Percentiles rank a stretch among this genome's conserved stretches.
These are phyloP conservation scores for Carposina sasakii DNA, from an alignment of 1,140 invertebrate species.

Conservation along the genomic window DNA sequence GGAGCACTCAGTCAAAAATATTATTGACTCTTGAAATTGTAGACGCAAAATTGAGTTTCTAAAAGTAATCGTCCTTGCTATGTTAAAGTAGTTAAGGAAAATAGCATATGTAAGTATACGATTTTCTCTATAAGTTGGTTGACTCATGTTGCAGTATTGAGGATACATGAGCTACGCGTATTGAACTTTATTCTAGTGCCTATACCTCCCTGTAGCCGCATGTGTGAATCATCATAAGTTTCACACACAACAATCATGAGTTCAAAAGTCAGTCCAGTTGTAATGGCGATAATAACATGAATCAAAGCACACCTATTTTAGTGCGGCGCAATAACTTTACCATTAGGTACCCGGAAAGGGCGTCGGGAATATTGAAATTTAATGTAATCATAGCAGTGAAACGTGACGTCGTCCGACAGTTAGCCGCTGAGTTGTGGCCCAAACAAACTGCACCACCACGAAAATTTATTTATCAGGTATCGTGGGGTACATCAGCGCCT, in stretches of 20 bases:
- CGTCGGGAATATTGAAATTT: slow-evolving; percentile 33
- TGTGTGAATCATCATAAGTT: too few species aligned
- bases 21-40: too few species aligned
- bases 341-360: slow-evolving; percentile 19
- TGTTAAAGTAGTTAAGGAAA: too few species aligned
- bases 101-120: too few species aligned
- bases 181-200: too few species aligned
- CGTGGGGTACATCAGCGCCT: slow-evolving; percentile 39
- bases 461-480: slow-evolving; percentile 62
- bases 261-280: slow-evolving; percentile 8
- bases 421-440: slow-evolving; percentile 38
- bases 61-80: too few species aligned
- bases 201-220: too few species aligned
- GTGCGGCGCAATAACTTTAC: slow-evolving; percentile 4
- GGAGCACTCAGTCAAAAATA: too few species aligned
- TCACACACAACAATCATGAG: slow-evolving; percentile 1
- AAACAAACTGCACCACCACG: slow-evolving; percentile 32
- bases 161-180: too few species aligned
- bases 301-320: slow-evolving; percentile 12
- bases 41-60: too few species aligned
- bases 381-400: slow-evolving; percentile 33
- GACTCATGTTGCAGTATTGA: too few species aligned
- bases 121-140: too few species aligned
- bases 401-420: slow-evolving; percentile 43
- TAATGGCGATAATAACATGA: slow-evolving; percentile 7